Evolutionary conservation across 2,797 vertebrate species (phyloP), one percentile per base, ranked within the genome.

Genomic region (Danio tinwini): DNA sequence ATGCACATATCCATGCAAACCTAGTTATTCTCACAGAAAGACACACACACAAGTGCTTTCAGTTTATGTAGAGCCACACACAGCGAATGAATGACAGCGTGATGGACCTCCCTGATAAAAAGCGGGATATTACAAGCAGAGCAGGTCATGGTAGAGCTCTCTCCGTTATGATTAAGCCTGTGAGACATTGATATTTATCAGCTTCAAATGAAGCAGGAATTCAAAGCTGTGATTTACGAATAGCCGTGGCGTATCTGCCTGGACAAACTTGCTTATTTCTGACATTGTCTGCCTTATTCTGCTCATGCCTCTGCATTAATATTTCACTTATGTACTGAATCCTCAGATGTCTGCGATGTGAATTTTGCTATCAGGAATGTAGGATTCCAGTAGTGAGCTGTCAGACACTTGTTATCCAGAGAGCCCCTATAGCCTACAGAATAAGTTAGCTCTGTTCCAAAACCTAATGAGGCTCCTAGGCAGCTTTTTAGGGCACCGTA

Each of bases 41-140:
- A 65, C 40, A 70, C 42, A 74, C 42, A 74, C 65, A 77, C 12
- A 42, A 29, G 50, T 56, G 17, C 58, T 72, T 45, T n/a, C 70
- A 53, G 37, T 83, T 16, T 16, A 37, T 58, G 39, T 19, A 16
- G 14, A 52, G 37, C 14, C 45, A 72, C 29, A 12, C 42, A 58
- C 9, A 12, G 42, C 17, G 13, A 16, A 4, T 74, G 79, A 82
- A 39, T 29, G 42, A 64, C 52, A 76, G 62, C 16, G 37, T 73
- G 6, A 52, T 59, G 64, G 73, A 67, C 14, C 50, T 80, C 58
- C 52, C 39, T 64, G 59, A 79, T 56, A 79, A 50, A 62, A 39
- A 13, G 21, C 1, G 4, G 45, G 29, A 63, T 71, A 78, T 78
- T 71, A 71, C 56, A 62, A 78, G 44, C 13, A 49, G 10, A 55